A percentile compares a stretch with the other conserved stretches of the same genome.
These are phyloP conservation scores for Lamellibrachia luymesi DNA, from an alignment of 1,140 invertebrate genomes.

Conservation along the genomic window DNA sequence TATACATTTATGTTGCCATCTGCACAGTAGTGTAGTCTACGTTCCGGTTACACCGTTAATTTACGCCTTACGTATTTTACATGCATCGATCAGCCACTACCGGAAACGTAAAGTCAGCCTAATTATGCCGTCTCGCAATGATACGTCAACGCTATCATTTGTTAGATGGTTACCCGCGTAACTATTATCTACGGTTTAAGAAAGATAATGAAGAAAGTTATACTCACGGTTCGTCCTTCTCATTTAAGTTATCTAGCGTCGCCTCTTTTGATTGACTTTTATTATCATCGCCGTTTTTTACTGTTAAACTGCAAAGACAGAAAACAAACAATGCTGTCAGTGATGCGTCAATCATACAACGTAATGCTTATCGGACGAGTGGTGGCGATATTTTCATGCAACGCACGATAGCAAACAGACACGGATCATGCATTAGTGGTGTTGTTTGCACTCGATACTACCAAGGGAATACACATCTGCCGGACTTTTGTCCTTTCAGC, in stretches of 20 bases:
- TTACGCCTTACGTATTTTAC: too few relatives aligned
- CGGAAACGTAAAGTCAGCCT: background rate
- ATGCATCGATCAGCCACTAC: background rate
- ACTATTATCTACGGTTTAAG: too few relatives aligned
- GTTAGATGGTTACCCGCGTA: background rate
- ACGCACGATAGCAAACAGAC: background rate
- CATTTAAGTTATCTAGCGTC: constrained; percentile 18
- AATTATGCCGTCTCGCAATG: background rate
- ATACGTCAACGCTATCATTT: background rate
- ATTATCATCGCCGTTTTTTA: constrained; percentile 22
- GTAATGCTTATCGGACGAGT: background rate
- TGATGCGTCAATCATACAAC: background rate
- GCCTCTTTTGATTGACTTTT: constrained; percentile 22
- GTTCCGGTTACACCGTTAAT: too few relatives aligned
- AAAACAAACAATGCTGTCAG: background rate
- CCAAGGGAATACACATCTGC: background rate
- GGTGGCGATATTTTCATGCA: background rate
- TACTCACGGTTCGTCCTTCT: constrained; percentile 23
- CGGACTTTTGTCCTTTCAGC: background rate
- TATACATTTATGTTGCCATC: too few relatives aligned
- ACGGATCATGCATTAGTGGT: too few relatives aligned
- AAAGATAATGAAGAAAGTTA: background rate
- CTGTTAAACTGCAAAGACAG: constrained; percentile 24
- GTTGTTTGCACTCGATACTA: background rate
- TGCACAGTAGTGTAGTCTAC: too few relatives aligned